Conservation (phyloP, 1,140 invertebrate species). For the Temnothorax nylanderi region DNA sequence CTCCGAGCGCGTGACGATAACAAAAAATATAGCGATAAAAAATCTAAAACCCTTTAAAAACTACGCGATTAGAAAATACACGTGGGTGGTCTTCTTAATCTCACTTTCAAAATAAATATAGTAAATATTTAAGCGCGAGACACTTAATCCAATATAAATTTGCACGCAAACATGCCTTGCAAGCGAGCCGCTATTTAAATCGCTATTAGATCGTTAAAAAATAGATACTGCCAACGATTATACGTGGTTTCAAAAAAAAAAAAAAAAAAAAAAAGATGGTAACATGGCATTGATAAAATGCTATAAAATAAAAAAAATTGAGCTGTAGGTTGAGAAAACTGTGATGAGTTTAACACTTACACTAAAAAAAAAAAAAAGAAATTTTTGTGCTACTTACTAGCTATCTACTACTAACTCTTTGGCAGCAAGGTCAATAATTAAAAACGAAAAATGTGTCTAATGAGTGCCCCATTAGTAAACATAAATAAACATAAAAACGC, state of each 20-base stretch:
- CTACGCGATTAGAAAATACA: conserved; percentile 1
- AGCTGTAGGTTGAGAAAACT: neutral
- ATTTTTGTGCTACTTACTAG: neutral
- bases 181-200: neutral
- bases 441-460: conserved; percentile 20
- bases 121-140: neutral
- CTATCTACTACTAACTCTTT: neutral
- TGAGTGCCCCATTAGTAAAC: neutral
- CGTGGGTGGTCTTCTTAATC: neutral
- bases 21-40: conserved; percentile 49
- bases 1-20: neutral
- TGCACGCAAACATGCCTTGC: neutral
- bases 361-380: conserved; percentile 29
- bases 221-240: conserved; percentile 32
- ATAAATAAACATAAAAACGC: conserved; percentile 46
- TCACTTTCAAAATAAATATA: conserved; percentile 14
- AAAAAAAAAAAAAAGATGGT: neutral
- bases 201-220: conserved; percentile 26
- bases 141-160: conserved; percentile 21
- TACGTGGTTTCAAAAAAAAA: neutral
- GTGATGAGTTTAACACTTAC: neutral
- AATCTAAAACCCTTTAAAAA: conserved; percentile 29
- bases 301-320: conserved; percentile 30
- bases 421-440: neutral
- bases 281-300: conserved; percentile 39